Percentiles rank a stretch among this genome's conserved stretches.
Evolutionary conservation across 2,888 invertebrate species (phyloP).

Genomic region (Anticlea derivata): DNA sequence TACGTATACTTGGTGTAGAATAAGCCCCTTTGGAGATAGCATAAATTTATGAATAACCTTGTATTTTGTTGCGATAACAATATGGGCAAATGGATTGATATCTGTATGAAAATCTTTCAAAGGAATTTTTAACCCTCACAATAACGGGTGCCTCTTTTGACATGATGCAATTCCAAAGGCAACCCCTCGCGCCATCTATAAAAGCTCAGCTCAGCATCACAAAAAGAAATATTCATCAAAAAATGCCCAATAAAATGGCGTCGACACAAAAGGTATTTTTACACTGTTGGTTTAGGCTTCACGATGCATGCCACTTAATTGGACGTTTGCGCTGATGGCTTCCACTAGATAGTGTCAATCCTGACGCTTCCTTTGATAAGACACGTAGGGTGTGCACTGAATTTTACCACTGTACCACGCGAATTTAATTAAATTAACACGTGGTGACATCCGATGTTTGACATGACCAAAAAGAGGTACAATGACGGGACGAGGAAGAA

Average conservation of each 20-base stretch:
- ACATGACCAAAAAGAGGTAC: conserved; percentile 10
- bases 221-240: conserved; percentile 21
- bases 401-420: conserved; percentile 53
- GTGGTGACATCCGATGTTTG: conserved; percentile 34
- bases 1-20: no score
- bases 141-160: conserved; percentile 10
- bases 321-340: conserved; percentile 66
- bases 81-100: no score
- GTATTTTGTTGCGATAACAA: no score
- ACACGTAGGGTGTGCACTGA: conserved; percentile 66
- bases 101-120: not conserved
- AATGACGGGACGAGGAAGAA: no score
- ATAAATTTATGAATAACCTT: no score
- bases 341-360: conserved; percentile 70
- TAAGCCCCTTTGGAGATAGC: no score
- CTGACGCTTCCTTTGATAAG: conserved; percentile 73
- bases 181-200: conserved; percentile 14
- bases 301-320: conserved; percentile 56
- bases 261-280: conserved; percentile 36
- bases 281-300: conserved; percentile 46
- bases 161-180: conserved; percentile 16
- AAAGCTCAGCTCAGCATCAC: conserved; percentile 13
- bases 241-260: conserved; percentile 19
- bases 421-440: conserved; percentile 64
- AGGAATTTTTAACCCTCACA: conserved; percentile 11